A percentile compares a stretch with the other conserved stretches of the same genome.
These are phyloP conservation scores for Apodemus sylvaticus DNA, from an alignment of 2,113 vertebrate species.

Conservation along the genomic window DNA sequence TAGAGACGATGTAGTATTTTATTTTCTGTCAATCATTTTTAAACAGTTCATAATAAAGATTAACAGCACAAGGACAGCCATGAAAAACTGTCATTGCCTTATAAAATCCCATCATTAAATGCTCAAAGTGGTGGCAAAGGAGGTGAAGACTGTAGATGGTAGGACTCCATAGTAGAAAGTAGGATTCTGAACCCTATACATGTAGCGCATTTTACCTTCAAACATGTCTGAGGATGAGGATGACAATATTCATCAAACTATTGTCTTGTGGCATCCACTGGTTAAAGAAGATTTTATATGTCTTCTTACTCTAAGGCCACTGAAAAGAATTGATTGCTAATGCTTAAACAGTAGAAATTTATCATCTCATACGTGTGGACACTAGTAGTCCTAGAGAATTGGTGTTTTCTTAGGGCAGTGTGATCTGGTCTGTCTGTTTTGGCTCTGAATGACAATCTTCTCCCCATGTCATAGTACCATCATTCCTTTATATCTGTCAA, in stretches of 20 bases:
- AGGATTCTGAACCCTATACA: not conserved
- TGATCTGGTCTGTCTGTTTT: not conserved
- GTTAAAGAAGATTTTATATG: too few relatives aligned
- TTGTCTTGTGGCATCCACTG: not conserved
- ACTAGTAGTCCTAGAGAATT: rapidly evolving
- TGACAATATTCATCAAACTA: not conserved
- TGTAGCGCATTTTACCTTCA: not conserved
- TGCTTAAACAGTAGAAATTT: too few relatives aligned
- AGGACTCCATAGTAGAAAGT: not conserved
- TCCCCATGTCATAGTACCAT: not conserved
- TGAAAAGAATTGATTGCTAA: rapidly evolving
- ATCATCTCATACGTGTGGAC: rapidly evolving
- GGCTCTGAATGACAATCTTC: rapidly evolving
- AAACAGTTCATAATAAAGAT: not conserved
- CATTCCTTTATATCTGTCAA: too few relatives aligned
- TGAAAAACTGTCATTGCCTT: not conserved
- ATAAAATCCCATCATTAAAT: not conserved
- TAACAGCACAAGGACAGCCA: not conserved
- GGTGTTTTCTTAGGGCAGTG: rapidly evolving
- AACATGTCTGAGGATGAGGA: too few relatives aligned
- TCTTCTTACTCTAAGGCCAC: rapidly evolving
- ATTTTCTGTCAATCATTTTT: not conserved
- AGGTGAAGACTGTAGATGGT: not conserved
- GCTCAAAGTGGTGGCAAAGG: not conserved
- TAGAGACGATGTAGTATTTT: not conserved